A percentile compares a stretch with the other conserved stretches of the same genome.
Evolutionary conservation across 2,888 invertebrate species (phyloP).

Genomic region (Conchocele bisecta): DNA sequence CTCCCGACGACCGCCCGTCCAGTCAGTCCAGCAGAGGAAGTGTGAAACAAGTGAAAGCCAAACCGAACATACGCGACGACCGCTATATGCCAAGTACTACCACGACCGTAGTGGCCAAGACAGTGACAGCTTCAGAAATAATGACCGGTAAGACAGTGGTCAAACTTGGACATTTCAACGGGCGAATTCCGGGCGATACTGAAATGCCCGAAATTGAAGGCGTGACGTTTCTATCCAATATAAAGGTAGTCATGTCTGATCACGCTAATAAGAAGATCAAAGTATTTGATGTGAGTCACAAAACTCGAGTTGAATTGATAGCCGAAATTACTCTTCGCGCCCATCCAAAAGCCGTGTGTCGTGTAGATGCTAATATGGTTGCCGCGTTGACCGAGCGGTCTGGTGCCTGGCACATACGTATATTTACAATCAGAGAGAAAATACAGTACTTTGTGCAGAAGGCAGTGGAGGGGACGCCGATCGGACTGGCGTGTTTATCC

Average conservation of each 20-base stretch:
- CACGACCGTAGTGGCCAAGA: slow-evolving; percentile 32
- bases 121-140: slow-evolving; percentile 40
- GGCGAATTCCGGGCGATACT: slow-evolving; percentile 40
- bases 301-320: slow-evolving; percentile 52
- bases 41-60: slow-evolving; percentile 21
- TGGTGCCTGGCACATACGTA: slow-evolving; percentile 42
- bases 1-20: not conserved
- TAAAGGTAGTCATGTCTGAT: slow-evolving; percentile 41
- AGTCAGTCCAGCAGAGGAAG: not conserved
- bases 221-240: slow-evolving; percentile 39
- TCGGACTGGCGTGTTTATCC: slow-evolving; percentile 39
- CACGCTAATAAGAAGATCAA: slow-evolving; percentile 53
- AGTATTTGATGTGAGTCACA: slow-evolving; percentile 52
- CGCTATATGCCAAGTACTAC: slow-evolving; percentile 3
- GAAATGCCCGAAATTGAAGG: slow-evolving; percentile 46
- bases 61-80: slow-evolving; percentile 11
- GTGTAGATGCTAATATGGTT: slow-evolving; percentile 42
- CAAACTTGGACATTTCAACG: slow-evolving; percentile 46
- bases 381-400: slow-evolving; percentile 47
- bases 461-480: slow-evolving; percentile 34
- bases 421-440: slow-evolving; percentile 53
- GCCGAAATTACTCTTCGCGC: slow-evolving; percentile 42
- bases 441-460: slow-evolving; percentile 49
- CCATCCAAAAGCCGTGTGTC: slow-evolving; percentile 44
- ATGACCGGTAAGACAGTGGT: slow-evolving; percentile 28